Conservation (phyloP, 1,140 invertebrate genomes). For the Spodoptera frugiperda region DNA sequence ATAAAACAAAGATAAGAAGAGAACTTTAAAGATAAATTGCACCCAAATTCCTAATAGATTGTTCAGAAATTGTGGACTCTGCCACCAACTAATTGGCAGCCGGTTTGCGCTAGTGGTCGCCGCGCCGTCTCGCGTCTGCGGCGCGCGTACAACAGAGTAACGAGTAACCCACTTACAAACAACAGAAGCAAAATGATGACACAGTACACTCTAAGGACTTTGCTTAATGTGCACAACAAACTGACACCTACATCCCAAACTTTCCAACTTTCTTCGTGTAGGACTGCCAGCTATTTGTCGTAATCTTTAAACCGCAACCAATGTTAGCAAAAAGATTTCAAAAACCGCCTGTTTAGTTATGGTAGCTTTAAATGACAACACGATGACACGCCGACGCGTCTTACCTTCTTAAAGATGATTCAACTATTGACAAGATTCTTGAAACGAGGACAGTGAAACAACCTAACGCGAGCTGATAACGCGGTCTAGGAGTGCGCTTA, state of each 20-base stretch:
- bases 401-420: slow-evolving; percentile 51
- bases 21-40: slow-evolving; percentile 40
- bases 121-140: slow-evolving; percentile 68
- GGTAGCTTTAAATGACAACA: slow-evolving; percentile 11
- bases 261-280: slow-evolving; percentile 49
- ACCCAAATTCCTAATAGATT: slow-evolving; percentile 33
- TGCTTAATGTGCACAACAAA: slow-evolving; percentile 35
- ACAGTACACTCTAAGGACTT: slow-evolving; percentile 51
- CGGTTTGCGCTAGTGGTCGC: slow-evolving; percentile 62
- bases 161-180: slow-evolving; percentile 70
- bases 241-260: slow-evolving; percentile 42
- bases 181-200: slow-evolving; percentile 50
- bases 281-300: slow-evolving; percentile 19
- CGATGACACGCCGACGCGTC: background rate
- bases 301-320: slow-evolving; percentile 38
- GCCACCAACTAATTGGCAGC: slow-evolving; percentile 60
- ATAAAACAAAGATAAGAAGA: slow-evolving; percentile 23
- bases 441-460: slow-evolving; percentile 75
- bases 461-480: slow-evolving; percentile 78
- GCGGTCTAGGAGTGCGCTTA: slow-evolving; percentile 66
- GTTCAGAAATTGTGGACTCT: slow-evolving; percentile 35
- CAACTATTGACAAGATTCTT: slow-evolving; percentile 53
- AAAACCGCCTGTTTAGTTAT: slow-evolving; percentile 23
- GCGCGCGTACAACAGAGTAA: no score
- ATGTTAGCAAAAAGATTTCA: slow-evolving; percentile 24